Evolutionary conservation across 1,140 invertebrate genomes (phyloP), one percentile per base, ranked within the genome.

Genomic region (Microplitis demolitor): DNA sequence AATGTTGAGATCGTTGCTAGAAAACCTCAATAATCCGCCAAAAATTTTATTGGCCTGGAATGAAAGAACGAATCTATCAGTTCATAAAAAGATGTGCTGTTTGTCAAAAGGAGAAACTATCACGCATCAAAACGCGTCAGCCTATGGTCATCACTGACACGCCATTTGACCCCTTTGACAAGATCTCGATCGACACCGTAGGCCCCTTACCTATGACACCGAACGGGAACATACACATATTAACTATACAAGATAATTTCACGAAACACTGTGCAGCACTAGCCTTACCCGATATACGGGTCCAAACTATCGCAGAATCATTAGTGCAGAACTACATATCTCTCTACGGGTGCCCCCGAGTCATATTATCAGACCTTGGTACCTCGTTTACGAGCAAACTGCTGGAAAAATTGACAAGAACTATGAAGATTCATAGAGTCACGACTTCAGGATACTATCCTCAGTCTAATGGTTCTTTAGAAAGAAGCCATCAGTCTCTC

Each of bases 241-340:
- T 83, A 4, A 78, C 78, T 8, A 67, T 78, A 4, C 77, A 82
- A 72, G 78, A 81, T 69, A 76, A 81, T 69, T 67, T 84, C 34
- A 75, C 4, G 8, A 70, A 8, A 16, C 56, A 8, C 75, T 77
- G 4, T 31, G 64, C 4, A 34, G 76, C n/a, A 1, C 33, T 68
- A 8, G 37, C 77, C 8, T 0, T 83, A n/a, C 73, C 68, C n/a
- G 72, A 78, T 76, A 68, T 77, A 39, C 66, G 74, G 51, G 71
- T 78, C 33, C 66, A 64, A 50, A 78, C 77, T 39, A 72, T 81
- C 31, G 76, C 80, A 3, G 35, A 77, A 35, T 69, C 63, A 0
- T 72, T 83, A 13, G 74, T 54, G 0, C 51, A 33, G 50, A 11
- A 66, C 16, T 66, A n/a, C 45, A 54, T 72, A 16, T 35, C 37